These are phyloP conservation scores for Actenoides lindsayi DNA, from an alignment of 2,113 vertebrate species.

Conservation along the genomic window DNA sequence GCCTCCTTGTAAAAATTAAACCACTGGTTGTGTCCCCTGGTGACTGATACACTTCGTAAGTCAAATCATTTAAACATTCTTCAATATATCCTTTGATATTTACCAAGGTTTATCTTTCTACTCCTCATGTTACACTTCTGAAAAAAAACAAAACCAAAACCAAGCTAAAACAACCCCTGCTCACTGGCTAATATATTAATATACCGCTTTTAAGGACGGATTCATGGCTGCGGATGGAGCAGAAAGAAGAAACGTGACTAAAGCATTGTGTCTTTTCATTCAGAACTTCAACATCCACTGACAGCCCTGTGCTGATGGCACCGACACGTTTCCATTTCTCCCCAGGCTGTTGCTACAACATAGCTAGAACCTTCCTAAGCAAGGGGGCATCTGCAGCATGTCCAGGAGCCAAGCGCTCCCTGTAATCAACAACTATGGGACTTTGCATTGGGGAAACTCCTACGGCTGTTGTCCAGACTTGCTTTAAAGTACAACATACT, in stretches of 20 bases:
- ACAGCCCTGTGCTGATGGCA: background rate
- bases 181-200: background rate
- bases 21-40: background rate
- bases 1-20: background rate
- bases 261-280: background rate
- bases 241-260: background rate
- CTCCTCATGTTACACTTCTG: background rate
- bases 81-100: background rate
- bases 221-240: background rate
- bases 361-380: background rate
- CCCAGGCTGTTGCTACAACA: background rate
- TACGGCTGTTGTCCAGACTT: background rate
- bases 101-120: background rate
- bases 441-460: background rate
- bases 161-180: background rate
- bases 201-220: background rate
- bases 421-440: accelerated
- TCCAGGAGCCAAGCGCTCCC: background rate
- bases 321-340: background rate
- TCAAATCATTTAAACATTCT: background rate
- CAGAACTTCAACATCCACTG: background rate
- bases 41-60: background rate
- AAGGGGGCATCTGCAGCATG: background rate
- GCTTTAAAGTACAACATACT: background rate
- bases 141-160: background rate